Percentiles rank a stretch among this genome's conserved stretches.
These are phyloP conservation scores for Myoxocephalus aenaeus DNA, from an alignment of 2,797 vertebrate species.

Conservation along the genomic window DNA sequence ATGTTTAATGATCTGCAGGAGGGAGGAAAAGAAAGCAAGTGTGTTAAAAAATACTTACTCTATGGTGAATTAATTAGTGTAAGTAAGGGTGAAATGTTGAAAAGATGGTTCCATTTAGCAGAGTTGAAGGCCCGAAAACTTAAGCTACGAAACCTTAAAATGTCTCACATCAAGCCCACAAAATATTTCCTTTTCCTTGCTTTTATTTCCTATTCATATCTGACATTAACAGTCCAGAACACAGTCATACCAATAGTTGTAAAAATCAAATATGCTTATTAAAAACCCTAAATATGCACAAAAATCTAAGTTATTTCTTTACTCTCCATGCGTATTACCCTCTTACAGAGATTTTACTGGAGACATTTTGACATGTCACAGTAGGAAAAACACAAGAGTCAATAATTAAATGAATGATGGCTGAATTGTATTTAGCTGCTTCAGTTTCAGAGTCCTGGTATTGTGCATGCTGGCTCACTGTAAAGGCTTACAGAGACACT, in stretches of 20 bases:
- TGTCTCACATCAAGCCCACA: background rate
- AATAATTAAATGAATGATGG: background rate
- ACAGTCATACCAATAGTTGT: background rate
- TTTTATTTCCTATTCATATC: background rate
- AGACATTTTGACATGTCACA: background rate
- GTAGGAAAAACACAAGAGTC: background rate
- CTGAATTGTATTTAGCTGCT: background rate
- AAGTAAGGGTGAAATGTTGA: background rate
- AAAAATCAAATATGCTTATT: background rate
- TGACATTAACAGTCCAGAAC: background rate
- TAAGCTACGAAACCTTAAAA: background rate
- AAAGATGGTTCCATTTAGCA: background rate
- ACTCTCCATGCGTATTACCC: background rate
- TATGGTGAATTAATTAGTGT: background rate
- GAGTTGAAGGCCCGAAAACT: background rate
- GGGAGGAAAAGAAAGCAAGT: background rate
- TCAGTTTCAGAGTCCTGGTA: background rate
- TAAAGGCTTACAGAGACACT: background rate
- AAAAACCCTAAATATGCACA: background rate
- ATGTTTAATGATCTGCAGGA: constrained; percentile 96
- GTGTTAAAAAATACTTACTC: background rate
- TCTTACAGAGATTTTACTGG: background rate
- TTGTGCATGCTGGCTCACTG: background rate
- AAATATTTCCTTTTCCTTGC: background rate
- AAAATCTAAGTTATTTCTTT: background rate